Evolutionary conservation across 2,113 vertebrate genomes (phyloP), one percentile per base, ranked within the genome.

Genomic region (Centropus bengalensis): DNA sequence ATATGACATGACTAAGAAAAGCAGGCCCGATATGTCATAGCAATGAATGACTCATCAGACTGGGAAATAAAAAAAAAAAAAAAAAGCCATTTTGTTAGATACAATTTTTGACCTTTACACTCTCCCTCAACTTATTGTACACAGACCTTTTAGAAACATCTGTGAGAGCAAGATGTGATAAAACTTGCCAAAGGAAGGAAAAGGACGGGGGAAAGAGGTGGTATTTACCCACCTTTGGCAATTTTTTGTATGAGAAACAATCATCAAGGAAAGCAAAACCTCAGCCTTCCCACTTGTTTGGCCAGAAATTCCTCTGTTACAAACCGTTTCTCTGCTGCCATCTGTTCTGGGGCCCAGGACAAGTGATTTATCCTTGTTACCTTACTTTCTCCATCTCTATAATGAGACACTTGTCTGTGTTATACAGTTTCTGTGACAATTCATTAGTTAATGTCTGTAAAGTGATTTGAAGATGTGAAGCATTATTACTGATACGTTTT

Each of bases 1-100:
- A 97, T 90, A 71, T 97, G 96, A 97, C 94, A 95, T 89, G 96
- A 94, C 95, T 96, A 96, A 96, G 85, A 94, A 86, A 94, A 97
- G 89, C 96, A 97, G 96, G 97, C 96, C 96, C 14, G 10, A 66
- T 87, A 73, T 96, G 97, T 97, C 96, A 96, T 68, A 80, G 93
- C 96, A 94, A 79, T 89, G 94, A 97, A 84, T 94, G 96, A 97
- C 96, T 96, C 96, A 97, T 84, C 93, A 95, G 88, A 76, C 88
- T 79, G 86, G 58, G 80, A 91, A 96, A 94, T 55, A 33, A 5
- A 58, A 84, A 93, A 91, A 84, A 93, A 91, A 84, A 36, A 36
- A 91, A 84, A 83, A 91, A 17, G 68, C 64, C 27, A 64, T 88
- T 94, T 96, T 67, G 60, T 40, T 54, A 56, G 71, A 64, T 28